Base-by-base conservation (phyloP, 2,797 vertebrate species). In the Anas bahamensis region DNA sequence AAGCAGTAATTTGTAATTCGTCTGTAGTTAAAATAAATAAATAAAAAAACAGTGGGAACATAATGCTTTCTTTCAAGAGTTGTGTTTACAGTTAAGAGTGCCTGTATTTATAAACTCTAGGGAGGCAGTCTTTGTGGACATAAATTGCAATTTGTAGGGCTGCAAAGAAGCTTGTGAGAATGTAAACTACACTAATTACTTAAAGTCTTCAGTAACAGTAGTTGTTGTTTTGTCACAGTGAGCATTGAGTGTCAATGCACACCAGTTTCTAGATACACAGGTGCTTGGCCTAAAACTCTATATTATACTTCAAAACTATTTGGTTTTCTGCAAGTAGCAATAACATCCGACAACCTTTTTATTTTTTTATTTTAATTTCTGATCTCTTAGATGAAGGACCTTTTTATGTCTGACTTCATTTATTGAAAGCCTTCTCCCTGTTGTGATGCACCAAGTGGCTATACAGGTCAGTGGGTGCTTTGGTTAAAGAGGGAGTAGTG, bases 111-210 rank as follows among this genome's bases (percentile, higher is more conserved):
- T 72, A 82, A 92, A 86, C 64, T 10, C 44, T 33, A 24, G 26
- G 75, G 71, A 59, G 46, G 33, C 41, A 82, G 18, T 56, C 37
- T 75, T 73, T 16, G 5, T 75, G 89, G 66, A 83, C 88, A 55
- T 60, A 31, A 89, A 59, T 29, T 39, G 42, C 46, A 86, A 3
- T 77, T 50, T 57, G 11, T 31, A 29, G 31, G 23, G 24, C 4
- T 44, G 46, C 59, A 93, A 63, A 41, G 53, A 50, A 26, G 24
- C 22, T 80, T 13, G 31, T 61, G 81, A 77, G 53, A 83, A 83
- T n/a, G 50, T 80, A 63, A 85, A 63, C 56, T 60, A 78, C 77
- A 59, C 31, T 57, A 82, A 82, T 94, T 92, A 93, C 91, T 64
- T 29, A 59, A 44, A 76, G 55, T 73, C 42, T n/a, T 60, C 50